These are phyloP conservation scores for Rhinogobius similis DNA, from an alignment of 2,113 vertebrate species.

Conservation along the genomic window DNA sequence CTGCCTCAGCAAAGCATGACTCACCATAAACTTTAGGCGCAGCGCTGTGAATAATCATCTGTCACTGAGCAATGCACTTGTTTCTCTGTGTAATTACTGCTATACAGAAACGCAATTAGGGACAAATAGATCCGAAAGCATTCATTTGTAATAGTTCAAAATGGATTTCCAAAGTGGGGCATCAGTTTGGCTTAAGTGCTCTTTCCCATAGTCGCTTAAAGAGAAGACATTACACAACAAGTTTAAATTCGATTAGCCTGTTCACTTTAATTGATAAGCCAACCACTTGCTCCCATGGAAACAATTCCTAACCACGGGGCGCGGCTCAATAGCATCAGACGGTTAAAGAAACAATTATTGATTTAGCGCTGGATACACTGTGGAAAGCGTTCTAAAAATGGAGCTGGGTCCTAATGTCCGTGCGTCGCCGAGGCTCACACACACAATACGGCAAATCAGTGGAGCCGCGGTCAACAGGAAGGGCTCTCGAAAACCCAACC, in stretches of 20 bases:
- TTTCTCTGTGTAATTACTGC: conserved; percentile 17
- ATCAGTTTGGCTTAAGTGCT: conserved; percentile 16
- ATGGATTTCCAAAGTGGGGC: neutral
- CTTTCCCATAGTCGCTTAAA: conserved; percentile 14
- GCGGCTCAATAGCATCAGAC: conserved; percentile 39
- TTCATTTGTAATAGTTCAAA: conserved; percentile 25
- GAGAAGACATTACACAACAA: conserved; percentile 6
- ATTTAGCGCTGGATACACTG: conserved; percentile 39
- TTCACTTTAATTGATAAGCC: conserved; percentile 38
- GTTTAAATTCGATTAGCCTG: conserved; percentile 35
- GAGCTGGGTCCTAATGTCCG: conserved; percentile 39
- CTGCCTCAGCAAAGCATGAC: neutral
- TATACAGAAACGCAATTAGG: conserved; percentile 20
- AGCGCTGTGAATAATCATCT: conserved; percentile 10
- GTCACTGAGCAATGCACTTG: neutral
- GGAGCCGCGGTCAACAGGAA: conserved; percentile 60
- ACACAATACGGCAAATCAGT: conserved; percentile 43
- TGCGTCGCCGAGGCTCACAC: conserved; percentile 43
- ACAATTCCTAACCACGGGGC: conserved; percentile 25
- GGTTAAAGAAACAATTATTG: conserved; percentile 57
- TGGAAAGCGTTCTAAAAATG: conserved; percentile 50
- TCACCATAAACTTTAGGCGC: neutral
- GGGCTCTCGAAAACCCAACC: conserved; percentile 32
- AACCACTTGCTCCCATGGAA: conserved; percentile 15
- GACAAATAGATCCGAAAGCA: conserved; percentile 16